Percentiles rank a stretch among this genome's conserved stretches.
Evolutionary conservation across 2,888 invertebrate genomes (phyloP).

Genomic region (Rugalucina vietnamica): DNA sequence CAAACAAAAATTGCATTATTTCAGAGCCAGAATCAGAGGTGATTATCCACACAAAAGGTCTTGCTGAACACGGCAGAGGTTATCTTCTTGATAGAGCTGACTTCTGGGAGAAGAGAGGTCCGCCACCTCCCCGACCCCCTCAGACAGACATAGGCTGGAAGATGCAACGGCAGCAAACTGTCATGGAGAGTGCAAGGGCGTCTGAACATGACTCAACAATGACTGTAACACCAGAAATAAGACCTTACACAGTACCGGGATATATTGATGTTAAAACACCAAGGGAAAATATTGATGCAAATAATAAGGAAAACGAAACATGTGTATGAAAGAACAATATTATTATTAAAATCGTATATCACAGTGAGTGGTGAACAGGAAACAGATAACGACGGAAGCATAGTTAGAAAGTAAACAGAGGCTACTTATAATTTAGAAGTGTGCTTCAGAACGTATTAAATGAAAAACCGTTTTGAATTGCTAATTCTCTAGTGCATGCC

Average conservation of each 20-base stretch:
- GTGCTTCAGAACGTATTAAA: no score
- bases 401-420: no score
- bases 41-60: constrained; percentile 46
- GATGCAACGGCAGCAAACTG: constrained; percentile 56
- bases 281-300: background rate
- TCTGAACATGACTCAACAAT: constrained; percentile 24
- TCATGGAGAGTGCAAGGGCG: constrained; percentile 17
- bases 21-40: constrained; percentile 54
- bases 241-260: constrained; percentile 24
- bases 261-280: constrained; percentile 14
- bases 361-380: background rate
- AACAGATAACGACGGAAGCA: background rate
- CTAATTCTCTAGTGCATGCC: no score
- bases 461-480: no score
- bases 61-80: constrained; percentile 62
- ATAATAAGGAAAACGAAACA: background rate
- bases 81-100: constrained; percentile 66
- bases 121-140: constrained; percentile 67
- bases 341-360: background rate
- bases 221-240: constrained; percentile 40
- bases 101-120: constrained; percentile 66
- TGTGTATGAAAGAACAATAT: background rate
- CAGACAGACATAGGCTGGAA: constrained; percentile 64
- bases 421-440: no score
- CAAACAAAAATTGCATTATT: no score